Conservation (phyloP, 2,113 vertebrate genomes). For the Typhlomys cinereus region DNA sequence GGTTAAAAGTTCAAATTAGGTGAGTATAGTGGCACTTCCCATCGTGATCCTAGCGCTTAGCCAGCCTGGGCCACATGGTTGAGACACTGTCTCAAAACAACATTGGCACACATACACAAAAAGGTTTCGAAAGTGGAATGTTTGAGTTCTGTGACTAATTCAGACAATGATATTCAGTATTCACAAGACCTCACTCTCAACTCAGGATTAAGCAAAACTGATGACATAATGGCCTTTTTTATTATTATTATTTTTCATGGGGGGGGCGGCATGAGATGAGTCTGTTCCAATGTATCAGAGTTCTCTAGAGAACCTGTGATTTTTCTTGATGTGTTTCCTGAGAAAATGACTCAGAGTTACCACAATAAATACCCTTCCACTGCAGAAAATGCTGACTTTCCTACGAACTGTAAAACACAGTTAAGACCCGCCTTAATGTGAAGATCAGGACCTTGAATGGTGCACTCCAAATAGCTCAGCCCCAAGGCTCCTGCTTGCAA, state of each 20-base stretch:
- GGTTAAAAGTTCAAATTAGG: not conserved
- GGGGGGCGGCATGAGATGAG: too few species aligned
- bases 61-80: too few species aligned
- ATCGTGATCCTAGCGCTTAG: not conserved
- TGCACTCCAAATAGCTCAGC: too few species aligned
- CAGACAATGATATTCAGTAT: not conserved
- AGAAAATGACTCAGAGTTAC: slow-evolving; percentile 23
- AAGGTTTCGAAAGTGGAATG: too few species aligned
- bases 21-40: too few species aligned
- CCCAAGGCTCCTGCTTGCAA: too few species aligned
- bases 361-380: not conserved
- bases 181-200: not conserved
- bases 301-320: not conserved
- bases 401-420: not conserved
- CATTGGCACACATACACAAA: too few species aligned
- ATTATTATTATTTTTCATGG: too few species aligned
- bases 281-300: not conserved
- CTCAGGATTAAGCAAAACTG: not conserved
- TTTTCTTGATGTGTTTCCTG: not conserved
- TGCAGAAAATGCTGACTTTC: not conserved
- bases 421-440: not conserved
- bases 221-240: too few species aligned
- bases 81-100: too few species aligned
- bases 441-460: not conserved
- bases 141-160: not conserved